Percentiles rank a stretch among this genome's conserved stretches.
Evolutionary conservation across 2,797 vertebrate species (phyloP).

Genomic region (Tachyglossus aculeatus): DNA sequence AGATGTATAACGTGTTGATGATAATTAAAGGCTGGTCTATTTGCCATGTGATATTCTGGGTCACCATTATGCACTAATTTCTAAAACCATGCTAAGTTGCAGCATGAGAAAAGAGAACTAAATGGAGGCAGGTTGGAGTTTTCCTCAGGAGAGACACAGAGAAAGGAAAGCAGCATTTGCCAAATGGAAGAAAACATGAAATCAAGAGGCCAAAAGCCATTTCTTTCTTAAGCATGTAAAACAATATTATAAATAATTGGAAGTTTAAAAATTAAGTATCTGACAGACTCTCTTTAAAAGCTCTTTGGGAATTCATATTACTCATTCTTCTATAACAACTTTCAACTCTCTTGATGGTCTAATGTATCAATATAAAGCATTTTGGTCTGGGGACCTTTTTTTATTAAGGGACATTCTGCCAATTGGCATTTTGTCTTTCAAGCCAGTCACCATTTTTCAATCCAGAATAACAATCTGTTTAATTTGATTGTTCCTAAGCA

Average conservation of each 20-base stretch:
- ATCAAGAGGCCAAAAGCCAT: slow-evolving; percentile 18
- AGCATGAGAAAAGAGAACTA: background rate
- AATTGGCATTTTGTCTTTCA: slow-evolving; percentile 55
- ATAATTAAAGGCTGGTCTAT: too few relatives aligned
- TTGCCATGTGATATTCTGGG: too few relatives aligned
- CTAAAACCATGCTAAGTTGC: background rate
- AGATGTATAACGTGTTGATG: too few relatives aligned
- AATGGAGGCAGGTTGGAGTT: background rate
- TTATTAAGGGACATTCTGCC: slow-evolving; percentile 48
- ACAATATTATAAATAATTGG: slow-evolving; percentile 46
- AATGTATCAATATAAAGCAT: slow-evolving; percentile 40
- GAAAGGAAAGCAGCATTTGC: accelerated
- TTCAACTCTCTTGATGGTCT: slow-evolving; percentile 60
- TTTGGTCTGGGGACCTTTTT: slow-evolving; percentile 51
- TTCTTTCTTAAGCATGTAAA: slow-evolving; percentile 39
- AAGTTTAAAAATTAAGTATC: slow-evolving; percentile 69
- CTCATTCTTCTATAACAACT: slow-evolving; percentile 61
- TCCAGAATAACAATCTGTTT: slow-evolving; percentile 62
- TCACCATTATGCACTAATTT: too few relatives aligned
- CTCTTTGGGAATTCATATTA: slow-evolving; percentile 57
- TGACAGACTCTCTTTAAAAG: slow-evolving; percentile 59
- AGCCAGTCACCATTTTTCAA: slow-evolving; percentile 49
- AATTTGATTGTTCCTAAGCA: slow-evolving; percentile 65
- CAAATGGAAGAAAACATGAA: slow-evolving; percentile 29
- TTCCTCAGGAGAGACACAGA: background rate